These are phyloP conservation scores for Hofmannophila pseudospretella DNA, from an alignment of 2,888 invertebrate genomes.

Conservation along the genomic window DNA sequence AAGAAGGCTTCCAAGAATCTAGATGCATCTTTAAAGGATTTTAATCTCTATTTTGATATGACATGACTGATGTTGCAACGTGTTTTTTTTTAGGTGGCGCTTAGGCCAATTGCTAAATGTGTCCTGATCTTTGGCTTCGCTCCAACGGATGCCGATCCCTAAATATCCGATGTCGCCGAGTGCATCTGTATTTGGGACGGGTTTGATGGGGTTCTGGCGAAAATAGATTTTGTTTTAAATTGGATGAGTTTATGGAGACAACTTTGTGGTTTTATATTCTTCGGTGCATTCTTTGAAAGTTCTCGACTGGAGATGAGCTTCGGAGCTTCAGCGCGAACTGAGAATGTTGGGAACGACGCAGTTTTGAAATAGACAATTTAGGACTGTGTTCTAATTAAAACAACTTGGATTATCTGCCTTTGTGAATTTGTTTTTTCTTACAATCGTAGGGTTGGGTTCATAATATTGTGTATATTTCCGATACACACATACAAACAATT, in stretches of 20 bases:
- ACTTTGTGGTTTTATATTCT: slow-evolving; percentile 4
- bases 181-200: slow-evolving; percentile 67
- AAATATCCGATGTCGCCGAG: slow-evolving; percentile 57
- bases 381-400: too few relatives aligned
- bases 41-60: slow-evolving; percentile 14
- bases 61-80: slow-evolving; percentile 15
- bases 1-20: background rate
- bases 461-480: too few relatives aligned
- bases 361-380: too few relatives aligned
- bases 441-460: too few relatives aligned
- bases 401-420: too few relatives aligned
- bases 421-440: too few relatives aligned
- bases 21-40: background rate
- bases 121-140: slow-evolving; percentile 53
- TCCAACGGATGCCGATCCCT: slow-evolving; percentile 61
- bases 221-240: slow-evolving; percentile 30
- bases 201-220: slow-evolving; percentile 51
- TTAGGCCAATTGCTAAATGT: slow-evolving; percentile 49
- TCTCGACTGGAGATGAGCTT: background rate
- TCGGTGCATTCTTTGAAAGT: background rate
- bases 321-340: too few relatives aligned
- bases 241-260: slow-evolving; percentile 1
- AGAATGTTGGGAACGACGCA: too few relatives aligned
- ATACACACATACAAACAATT: too few relatives aligned
- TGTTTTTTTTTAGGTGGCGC: slow-evolving; percentile 42